Percentiles rank a stretch among this genome's conserved stretches.
Evolutionary conservation across 2,797 vertebrate species (phyloP).

Genomic region (Sylvia borin): DNA sequence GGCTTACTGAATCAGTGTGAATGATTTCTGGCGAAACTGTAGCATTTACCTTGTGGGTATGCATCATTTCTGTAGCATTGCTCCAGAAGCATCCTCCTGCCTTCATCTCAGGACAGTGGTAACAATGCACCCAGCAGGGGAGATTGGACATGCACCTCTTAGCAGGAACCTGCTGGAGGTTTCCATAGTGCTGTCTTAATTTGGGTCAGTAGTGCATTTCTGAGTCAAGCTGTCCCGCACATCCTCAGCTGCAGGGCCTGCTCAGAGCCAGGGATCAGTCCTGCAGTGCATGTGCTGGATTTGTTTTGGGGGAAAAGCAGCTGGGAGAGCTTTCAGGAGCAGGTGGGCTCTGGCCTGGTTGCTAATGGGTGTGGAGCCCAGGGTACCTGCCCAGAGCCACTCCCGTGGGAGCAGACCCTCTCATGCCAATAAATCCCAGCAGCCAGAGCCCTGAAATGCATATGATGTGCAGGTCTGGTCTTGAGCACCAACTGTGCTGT

Average conservation of each 20-base stretch:
- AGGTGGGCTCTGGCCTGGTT: no score
- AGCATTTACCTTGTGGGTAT: neutral
- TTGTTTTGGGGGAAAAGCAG: neutral
- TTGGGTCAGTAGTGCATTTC: neutral
- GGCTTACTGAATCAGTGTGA: neutral
- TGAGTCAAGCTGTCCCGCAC: neutral
- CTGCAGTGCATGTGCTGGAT: fast-evolving
- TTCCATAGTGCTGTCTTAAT: neutral
- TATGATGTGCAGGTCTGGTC: neutral
- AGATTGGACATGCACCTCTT: neutral
- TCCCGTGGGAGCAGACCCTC: neutral
- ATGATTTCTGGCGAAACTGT: neutral
- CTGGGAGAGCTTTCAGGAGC: neutral
- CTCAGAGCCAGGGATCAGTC: neutral
- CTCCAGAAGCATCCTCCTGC: neutral
- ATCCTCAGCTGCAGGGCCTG: neutral
- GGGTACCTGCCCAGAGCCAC: neutral
- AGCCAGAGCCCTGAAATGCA: neutral
- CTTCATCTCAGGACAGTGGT: neutral
- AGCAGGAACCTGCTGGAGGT: neutral
- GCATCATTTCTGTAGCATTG: neutral
- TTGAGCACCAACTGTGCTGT: neutral
- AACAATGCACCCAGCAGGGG: neutral
- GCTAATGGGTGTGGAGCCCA: neutral
- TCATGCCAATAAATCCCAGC: fast-evolving